Evolutionary conservation across 2,888 invertebrate genomes (phyloP), one percentile per base, ranked within the genome.

Genomic region (Eristalinus sepulchralis): DNA sequence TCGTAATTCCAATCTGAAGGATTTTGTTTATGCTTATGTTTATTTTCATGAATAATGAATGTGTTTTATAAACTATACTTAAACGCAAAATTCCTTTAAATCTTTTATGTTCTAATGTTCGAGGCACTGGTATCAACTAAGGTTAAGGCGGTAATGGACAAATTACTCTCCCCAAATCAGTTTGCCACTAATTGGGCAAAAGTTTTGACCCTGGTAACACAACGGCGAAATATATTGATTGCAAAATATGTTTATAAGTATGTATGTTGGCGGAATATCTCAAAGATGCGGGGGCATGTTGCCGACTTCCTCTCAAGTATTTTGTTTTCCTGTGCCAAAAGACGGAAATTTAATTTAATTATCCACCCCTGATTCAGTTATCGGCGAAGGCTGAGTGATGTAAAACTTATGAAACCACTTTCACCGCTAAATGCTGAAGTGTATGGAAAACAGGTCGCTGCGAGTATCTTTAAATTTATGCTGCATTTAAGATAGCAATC

Each of bases 361-460:
- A 78, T 71, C 31, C 70, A 39, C 36, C 70, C 62, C 22, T 78
- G 68, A 78, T 70, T 64, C 57, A 70, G 63, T 78, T 70, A 70
- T 17, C 55, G 60, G 39, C 31, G 60, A 11, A 63, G 39, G 70
- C 10, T 47, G 36, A 63, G 27, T 17, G 27, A 36, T 78, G 36
- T 22, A 3, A 63, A 63, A 78, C 57, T 77, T 70, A 10, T 20
- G 5, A 63, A 70, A 77, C 68, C 77, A 76, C 67, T 34, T 67
- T 60, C 3, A 60, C 67, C 67, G 60, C 67, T 67, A 64, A 75
- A 63, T 17, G 31, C 31, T 39, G 33, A 31, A 59, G 47, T 47
- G 47, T 47, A 33, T 13, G 47, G 22, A 9, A 55, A 34, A n/a
- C 24, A 76, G n/a, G 31, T 66, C 57, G 36, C 57, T 47, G 1